Conservation (phyloP, 2,888 invertebrate genomes). For the Epinotia ramella region DNA sequence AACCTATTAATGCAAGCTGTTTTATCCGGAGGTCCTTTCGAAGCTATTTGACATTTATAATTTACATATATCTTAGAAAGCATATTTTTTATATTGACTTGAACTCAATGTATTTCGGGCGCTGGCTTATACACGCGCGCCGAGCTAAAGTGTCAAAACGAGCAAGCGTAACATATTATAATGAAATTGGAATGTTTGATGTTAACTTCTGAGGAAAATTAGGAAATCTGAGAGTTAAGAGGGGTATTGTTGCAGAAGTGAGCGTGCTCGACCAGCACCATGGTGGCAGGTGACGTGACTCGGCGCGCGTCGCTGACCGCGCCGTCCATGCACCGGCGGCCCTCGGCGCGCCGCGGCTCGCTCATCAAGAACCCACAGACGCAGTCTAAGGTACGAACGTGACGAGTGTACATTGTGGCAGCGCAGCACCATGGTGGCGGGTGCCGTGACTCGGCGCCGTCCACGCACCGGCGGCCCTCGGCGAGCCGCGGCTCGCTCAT, state of each 20-base stretch:
- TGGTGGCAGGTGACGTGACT: slow-evolving; percentile 79
- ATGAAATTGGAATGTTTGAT: no score
- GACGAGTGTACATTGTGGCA: slow-evolving; percentile 38
- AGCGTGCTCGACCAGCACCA: slow-evolving; percentile 53
- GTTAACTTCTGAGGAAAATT: no score
- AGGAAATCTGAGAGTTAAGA: no score
- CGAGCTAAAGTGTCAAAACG: no score
- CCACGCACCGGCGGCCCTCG: slow-evolving; percentile 84
- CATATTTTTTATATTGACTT: no score
- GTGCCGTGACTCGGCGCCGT: slow-evolving; percentile 81
- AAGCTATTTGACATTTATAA: no score
- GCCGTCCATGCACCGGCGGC: slow-evolving; percentile 83
- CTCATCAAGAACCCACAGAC: slow-evolving; percentile 84
- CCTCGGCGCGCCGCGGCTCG: slow-evolving; percentile 85
- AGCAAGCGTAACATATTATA: no score
- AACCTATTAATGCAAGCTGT: no score
- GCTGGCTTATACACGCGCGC: no score
- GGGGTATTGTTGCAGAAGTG: slow-evolving; percentile 47
- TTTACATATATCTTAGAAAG: no score
- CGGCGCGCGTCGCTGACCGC: slow-evolving; percentile 82
- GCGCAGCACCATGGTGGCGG: slow-evolving; percentile 71
- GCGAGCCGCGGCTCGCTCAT: slow-evolving; percentile 85
- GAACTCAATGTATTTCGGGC: no score
- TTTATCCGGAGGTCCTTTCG: no score
- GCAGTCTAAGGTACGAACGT: slow-evolving; percentile 71